Conservation (phyloP, 2,797 vertebrate species). For the Peromyscus aztecus region DNA sequence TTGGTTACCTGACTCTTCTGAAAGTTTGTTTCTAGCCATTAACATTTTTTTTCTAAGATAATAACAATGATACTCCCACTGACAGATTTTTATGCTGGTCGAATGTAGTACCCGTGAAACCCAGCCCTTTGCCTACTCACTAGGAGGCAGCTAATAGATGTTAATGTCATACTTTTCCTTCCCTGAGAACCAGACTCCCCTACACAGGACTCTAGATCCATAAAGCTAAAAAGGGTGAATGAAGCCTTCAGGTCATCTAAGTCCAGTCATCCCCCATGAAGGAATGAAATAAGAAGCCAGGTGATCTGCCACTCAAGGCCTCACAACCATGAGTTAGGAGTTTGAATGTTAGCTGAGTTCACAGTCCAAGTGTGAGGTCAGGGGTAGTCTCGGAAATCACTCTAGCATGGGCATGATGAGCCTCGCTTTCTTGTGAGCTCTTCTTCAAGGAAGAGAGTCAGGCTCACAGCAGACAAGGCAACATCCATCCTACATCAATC, state of each 20-base stretch:
- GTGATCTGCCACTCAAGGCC: not conserved
- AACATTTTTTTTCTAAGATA: not conserved
- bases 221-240: not conserved
- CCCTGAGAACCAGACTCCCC: not conserved
- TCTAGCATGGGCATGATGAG: not conserved
- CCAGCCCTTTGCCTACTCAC: not conserved
- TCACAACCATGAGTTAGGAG: not conserved
- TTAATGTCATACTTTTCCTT: not conserved
- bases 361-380: not conserved
- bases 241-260: not conserved
- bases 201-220: not conserved
- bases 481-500: not conserved
- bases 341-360: not conserved
- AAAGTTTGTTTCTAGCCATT: not conserved
- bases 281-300: not conserved
- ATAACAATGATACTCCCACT: not conserved
- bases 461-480: not conserved
- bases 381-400: not conserved
- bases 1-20: fast-evolving
- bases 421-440: not conserved
- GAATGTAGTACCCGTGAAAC: fast-evolving
- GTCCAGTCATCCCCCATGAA: not conserved
- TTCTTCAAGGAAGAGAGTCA: no score
- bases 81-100: not conserved
- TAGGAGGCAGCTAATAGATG: not conserved